Evolutionary conservation across 2,888 invertebrate genomes (phyloP).

Genomic region (Digitonthophagus gazella): DNA sequence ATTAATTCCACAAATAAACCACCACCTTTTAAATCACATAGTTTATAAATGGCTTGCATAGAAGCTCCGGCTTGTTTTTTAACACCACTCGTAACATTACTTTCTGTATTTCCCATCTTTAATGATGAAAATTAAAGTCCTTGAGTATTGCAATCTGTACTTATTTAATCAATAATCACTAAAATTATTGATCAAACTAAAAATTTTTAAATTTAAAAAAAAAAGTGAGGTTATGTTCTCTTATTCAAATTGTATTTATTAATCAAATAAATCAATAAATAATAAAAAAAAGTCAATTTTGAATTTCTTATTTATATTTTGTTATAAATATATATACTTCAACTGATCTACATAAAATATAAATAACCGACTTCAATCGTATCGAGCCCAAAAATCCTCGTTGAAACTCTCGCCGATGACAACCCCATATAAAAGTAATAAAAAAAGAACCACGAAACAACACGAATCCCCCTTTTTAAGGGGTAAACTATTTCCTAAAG

Average conservation of each 20-base stretch:
- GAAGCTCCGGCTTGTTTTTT: slow-evolving; percentile 92
- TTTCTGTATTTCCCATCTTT: slow-evolving; percentile 78
- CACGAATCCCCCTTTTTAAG: background rate
- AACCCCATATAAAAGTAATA: background rate
- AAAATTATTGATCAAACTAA: no score
- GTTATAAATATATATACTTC: slow-evolving; percentile 15
- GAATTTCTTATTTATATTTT: slow-evolving; percentile 3
- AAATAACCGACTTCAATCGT: slow-evolving; percentile 2
- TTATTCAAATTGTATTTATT: background rate
- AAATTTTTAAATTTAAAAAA: no score
- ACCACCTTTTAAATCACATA: slow-evolving; percentile 89
- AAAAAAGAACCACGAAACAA: background rate
- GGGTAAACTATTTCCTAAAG: background rate
- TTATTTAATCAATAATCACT: no score
- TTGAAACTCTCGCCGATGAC: background rate
- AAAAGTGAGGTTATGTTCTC: no score
- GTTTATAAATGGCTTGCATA: slow-evolving; percentile 79
- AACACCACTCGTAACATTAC: slow-evolving; percentile 90
- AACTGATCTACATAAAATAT: slow-evolving; percentile 14
- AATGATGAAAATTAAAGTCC: background rate
- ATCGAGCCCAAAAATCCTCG: background rate
- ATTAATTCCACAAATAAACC: slow-evolving; percentile 92
- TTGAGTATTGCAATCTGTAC: no score
- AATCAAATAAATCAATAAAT: background rate
- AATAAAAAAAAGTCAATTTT: background rate